Conservation (phyloP, 2,113 vertebrate genomes). For the Brienomyrus brachyistius region DNA sequence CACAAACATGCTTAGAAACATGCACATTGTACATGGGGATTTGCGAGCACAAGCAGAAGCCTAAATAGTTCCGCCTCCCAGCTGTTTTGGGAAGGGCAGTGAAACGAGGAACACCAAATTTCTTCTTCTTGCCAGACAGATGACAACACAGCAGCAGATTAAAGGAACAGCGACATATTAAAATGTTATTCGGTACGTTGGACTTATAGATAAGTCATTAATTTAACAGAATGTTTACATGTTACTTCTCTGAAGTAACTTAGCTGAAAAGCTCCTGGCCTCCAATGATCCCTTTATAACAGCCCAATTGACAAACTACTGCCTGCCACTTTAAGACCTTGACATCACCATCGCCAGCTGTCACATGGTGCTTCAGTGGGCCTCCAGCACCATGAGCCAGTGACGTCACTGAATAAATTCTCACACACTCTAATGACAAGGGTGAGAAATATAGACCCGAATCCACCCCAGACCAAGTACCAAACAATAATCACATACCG, state of each 20-base stretch:
- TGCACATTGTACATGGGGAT: not conserved
- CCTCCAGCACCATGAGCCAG: not conserved
- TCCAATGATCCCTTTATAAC: not conserved
- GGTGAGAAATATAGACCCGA: not conserved
- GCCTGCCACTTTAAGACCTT: not conserved
- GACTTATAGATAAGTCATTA: not conserved
- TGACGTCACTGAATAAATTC: not conserved
- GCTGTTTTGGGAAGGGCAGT: not conserved
- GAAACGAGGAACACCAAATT: not conserved
- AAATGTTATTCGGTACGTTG: not conserved
- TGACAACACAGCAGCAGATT: not conserved
- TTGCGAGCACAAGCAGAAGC: not conserved
- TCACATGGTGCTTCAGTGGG: not conserved
- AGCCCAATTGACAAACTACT: not conserved
- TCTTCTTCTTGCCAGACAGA: not conserved
- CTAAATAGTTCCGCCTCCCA: not conserved
- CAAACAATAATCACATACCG: slow-evolving; percentile 38
- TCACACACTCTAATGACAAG: not conserved
- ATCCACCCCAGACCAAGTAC: not conserved
- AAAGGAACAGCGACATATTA: not conserved
- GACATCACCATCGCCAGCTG: not conserved
- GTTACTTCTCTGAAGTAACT: not conserved
- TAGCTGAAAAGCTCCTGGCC: not conserved
- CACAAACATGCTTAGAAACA: not conserved
- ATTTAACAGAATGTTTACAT: not conserved